These are phyloP conservation scores for Istiophorus platypterus DNA, from an alignment of 2,113 vertebrate genomes.

Conservation along the genomic window DNA sequence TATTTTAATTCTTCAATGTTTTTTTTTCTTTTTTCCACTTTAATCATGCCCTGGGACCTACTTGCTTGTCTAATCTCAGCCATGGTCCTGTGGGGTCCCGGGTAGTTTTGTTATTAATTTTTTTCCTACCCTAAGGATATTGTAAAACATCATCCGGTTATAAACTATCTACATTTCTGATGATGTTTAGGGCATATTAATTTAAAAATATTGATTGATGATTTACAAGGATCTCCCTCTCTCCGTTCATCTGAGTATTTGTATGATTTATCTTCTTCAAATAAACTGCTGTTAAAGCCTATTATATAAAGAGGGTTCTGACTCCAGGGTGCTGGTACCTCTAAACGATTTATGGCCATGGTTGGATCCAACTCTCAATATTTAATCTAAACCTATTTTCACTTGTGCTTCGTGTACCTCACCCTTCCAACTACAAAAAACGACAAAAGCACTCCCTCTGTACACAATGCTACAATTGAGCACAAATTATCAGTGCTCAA, in stretches of 20 bases:
- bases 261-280: background rate
- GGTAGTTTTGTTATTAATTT: no score
- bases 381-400: background rate
- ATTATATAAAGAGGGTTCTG: background rate
- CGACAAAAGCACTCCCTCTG: slow-evolving; percentile 7
- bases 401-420: background rate
- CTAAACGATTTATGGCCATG: background rate
- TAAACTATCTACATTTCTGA: background rate
- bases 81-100: no score
- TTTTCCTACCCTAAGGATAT: background rate
- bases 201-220: background rate
- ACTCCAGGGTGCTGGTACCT: background rate
- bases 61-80: no score
- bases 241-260: background rate
- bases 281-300: background rate
- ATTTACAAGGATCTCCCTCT: background rate
- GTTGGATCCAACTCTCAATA: background rate
- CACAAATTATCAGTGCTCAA: background rate
- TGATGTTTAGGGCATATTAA: background rate
- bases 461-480: background rate
- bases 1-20: no score
- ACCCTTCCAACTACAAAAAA: slow-evolving; percentile 1
- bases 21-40: no score
- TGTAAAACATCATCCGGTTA: background rate
- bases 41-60: no score